Percentiles rank a stretch among this genome's conserved stretches.
These are phyloP conservation scores for Manduca sexta DNA, from an alignment of 1,140 invertebrate species.

Conservation along the genomic window DNA sequence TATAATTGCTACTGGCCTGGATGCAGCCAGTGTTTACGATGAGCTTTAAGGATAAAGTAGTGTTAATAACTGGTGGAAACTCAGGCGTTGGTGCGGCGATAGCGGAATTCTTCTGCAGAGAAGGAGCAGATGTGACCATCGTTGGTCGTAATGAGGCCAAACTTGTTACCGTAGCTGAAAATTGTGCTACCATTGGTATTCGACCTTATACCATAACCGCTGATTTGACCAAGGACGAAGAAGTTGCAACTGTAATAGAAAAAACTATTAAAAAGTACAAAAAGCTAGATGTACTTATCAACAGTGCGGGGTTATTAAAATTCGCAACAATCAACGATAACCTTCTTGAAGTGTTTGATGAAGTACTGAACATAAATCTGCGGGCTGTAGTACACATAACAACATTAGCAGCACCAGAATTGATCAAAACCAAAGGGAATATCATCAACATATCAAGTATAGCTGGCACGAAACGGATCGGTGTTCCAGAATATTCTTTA, in stretches of 20 bases:
- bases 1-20: no score
- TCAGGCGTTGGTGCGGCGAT: slow-evolving; percentile 6
- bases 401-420: background rate
- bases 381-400: background rate
- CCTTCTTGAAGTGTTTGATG: background rate
- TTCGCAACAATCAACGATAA: background rate
- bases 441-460: slow-evolving; percentile 7
- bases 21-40: background rate
- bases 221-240: slow-evolving; percentile 3
- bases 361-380: slow-evolving; percentile 5
- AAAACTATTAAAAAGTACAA: slow-evolving; percentile 1
- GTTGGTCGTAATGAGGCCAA: slow-evolving; percentile 3
- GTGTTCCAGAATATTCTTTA: background rate
- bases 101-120: slow-evolving; percentile 4
- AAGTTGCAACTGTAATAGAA: background rate
- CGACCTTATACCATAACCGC: slow-evolving; percentile 1
- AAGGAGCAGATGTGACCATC: slow-evolving; percentile 3
- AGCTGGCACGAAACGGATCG: background rate
- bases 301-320: slow-evolving; percentile 4
- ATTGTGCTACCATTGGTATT: background rate
- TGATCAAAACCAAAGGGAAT: slow-evolving; percentile 3
- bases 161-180: background rate
- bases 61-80: slow-evolving; percentile 6
- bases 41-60: slow-evolving; percentile 6
- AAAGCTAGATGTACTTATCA: slow-evolving; percentile 6